phyloP scores from a whole-genome alignment of 2,888 invertebrate species.

The Andricus quercusramuli region DNA sequence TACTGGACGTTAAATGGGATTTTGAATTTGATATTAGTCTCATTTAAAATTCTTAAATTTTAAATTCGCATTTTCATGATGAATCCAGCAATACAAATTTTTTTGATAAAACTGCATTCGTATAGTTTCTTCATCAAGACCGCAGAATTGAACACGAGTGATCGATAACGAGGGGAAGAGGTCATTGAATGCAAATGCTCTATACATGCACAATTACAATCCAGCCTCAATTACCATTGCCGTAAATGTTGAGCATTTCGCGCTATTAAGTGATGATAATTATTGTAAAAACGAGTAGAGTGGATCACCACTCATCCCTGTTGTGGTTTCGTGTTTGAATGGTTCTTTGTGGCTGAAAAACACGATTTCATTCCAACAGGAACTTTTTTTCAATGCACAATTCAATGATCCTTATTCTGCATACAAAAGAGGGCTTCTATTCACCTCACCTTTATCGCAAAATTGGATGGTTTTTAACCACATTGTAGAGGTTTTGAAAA shows the following conservation, averaged over 20 bases:
- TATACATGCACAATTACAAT: neutral
- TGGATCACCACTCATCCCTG: neutral
- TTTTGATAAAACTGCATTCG: too few species aligned
- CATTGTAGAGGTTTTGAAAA: too few species aligned
- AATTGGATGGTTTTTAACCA: neutral
- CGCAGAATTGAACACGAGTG: neutral
- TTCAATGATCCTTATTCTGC: conserved; percentile 25
- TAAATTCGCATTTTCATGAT: too few species aligned
- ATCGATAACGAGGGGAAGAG: conserved; percentile 3
- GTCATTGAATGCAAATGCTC: neutral
- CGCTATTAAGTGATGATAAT: neutral
- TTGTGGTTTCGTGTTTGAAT: neutral
- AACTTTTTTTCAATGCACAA: neutral
- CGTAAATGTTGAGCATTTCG: neutral
- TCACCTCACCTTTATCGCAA: neutral
- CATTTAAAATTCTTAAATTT: too few species aligned
- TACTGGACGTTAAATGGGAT: too few species aligned
- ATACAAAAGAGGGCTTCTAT: conserved; percentile 10
- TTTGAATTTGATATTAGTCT: too few species aligned
- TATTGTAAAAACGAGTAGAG: neutral
- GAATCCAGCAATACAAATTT: too few species aligned
- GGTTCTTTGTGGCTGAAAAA: conserved; percentile 1
- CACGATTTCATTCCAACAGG: neutral
- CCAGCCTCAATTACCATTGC: neutral
- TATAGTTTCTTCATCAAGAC: too few species aligned